A percentile compares a stretch with the other conserved stretches of the same genome.
Evolutionary conservation across 2,888 invertebrate species (phyloP).

Genomic region (Thumatha senex): DNA sequence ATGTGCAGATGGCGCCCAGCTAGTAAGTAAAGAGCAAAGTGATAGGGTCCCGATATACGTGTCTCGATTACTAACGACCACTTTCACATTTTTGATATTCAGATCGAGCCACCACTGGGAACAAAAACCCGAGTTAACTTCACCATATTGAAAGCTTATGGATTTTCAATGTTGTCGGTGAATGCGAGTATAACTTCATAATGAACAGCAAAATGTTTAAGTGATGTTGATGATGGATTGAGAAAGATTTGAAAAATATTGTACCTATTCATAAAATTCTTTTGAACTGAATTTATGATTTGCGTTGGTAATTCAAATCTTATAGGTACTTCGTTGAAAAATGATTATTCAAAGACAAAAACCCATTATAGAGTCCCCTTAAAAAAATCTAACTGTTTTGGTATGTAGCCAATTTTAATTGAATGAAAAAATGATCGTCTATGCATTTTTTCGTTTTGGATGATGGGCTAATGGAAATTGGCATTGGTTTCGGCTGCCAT

Average conservation of each 20-base stretch:
- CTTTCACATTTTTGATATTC: conserved; percentile 82
- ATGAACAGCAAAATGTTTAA: conserved; percentile 50
- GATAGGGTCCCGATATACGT: conserved; percentile 82
- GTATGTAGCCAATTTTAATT: conserved; percentile 81
- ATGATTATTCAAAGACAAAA: neutral
- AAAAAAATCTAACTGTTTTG: conserved; percentile 60
- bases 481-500: conserved; percentile 75
- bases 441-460: conserved; percentile 82
- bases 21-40: conserved; percentile 81
- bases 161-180: conserved; percentile 76
- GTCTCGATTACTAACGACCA: conserved; percentile 77
- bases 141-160: conserved; percentile 82
- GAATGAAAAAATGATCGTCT: conserved; percentile 83
- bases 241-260: neutral
- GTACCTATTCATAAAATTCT: too few relatives aligned
- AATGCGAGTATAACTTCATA: conserved; percentile 64
- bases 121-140: conserved; percentile 80
- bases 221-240: too few relatives aligned
- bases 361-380: conserved; percentile 21
- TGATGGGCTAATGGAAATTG: conserved; percentile 84
- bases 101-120: conserved; percentile 78
- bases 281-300: neutral
- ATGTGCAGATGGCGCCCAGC: conserved; percentile 79
- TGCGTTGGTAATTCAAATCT: neutral
- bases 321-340: neutral